Percentiles rank a stretch among this genome's conserved stretches.
Conservation (phyloP, 2,888 invertebrate species). For the Enoplolaimus lenunculus region DNA sequence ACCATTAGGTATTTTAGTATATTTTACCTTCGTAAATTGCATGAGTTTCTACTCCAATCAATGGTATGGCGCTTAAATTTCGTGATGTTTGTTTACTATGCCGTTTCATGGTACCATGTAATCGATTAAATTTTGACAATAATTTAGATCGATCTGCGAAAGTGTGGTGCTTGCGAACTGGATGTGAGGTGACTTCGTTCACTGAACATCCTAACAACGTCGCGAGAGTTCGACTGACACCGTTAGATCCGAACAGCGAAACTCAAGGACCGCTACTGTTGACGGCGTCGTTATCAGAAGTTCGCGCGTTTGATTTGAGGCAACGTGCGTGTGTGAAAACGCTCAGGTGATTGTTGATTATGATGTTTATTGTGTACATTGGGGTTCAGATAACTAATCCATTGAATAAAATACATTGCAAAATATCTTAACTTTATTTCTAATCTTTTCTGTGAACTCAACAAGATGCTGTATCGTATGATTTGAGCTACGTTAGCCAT, state of each 20-base stretch:
- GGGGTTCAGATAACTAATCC: too few relatives aligned
- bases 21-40: too few relatives aligned
- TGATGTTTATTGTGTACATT: too few relatives aligned
- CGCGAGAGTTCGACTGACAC: conserved; percentile 52
- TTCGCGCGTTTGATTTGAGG: conserved; percentile 63
- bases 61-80: too few relatives aligned
- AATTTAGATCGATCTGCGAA: conserved; percentile 62
- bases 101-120: background rate
- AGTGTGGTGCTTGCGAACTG: conserved; percentile 65
- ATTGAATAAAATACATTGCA: too few relatives aligned
- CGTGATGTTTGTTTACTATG: too few relatives aligned
- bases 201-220: conserved; percentile 60
- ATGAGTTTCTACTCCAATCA: too few relatives aligned
- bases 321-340: conserved; percentile 51
- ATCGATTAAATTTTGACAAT: background rate
- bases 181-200: conserved; percentile 54
- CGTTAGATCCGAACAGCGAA: conserved; percentile 43
- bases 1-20: too few relatives aligned
- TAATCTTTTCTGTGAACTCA: too few relatives aligned
- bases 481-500: too few relatives aligned
- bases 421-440: too few relatives aligned
- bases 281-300: conserved; percentile 62
- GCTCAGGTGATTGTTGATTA: conserved; percentile 48
- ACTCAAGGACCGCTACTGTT: conserved; percentile 51
- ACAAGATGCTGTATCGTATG: too few relatives aligned